Evolutionary conservation across 1,140 invertebrate species (phyloP).

Genomic region (Euglossa dilemma): DNA sequence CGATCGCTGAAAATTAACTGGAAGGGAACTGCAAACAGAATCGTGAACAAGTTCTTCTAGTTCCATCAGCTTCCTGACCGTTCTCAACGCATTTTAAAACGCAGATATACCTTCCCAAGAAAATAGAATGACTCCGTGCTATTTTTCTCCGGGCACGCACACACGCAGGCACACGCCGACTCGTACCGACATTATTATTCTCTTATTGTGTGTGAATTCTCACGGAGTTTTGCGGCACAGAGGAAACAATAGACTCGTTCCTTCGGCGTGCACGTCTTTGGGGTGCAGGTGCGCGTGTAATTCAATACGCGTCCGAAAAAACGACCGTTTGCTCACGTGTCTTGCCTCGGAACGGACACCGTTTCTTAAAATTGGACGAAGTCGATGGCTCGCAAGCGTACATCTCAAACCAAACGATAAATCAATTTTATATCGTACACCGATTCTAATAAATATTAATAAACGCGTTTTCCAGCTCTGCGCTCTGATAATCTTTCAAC

Average conservation of each 20-base stretch:
- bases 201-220: slow-evolving; percentile 4
- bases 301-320: background rate
- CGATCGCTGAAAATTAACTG: too few relatives aligned
- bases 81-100: background rate
- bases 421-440: too few relatives aligned
- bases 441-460: too few relatives aligned
- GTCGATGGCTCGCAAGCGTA: background rate
- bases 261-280: background rate
- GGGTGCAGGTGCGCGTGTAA: background rate
- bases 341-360: background rate
- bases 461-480: too few relatives aligned
- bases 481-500: too few relatives aligned
- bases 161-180: background rate
- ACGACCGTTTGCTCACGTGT: background rate
- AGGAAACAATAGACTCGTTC: slow-evolving; percentile 4
- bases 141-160: background rate
- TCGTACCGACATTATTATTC: background rate
- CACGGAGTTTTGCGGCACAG: slow-evolving; percentile 9
- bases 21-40: too few relatives aligned
- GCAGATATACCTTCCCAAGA: background rate
- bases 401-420: background rate
- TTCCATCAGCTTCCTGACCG: background rate
- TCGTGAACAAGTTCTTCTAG: background rate
- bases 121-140: slow-evolving; percentile 8
- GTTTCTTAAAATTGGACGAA: background rate